Evolutionary conservation across 2,888 invertebrate genomes (phyloP).

Genomic region (Drosophila yooni): DNA sequence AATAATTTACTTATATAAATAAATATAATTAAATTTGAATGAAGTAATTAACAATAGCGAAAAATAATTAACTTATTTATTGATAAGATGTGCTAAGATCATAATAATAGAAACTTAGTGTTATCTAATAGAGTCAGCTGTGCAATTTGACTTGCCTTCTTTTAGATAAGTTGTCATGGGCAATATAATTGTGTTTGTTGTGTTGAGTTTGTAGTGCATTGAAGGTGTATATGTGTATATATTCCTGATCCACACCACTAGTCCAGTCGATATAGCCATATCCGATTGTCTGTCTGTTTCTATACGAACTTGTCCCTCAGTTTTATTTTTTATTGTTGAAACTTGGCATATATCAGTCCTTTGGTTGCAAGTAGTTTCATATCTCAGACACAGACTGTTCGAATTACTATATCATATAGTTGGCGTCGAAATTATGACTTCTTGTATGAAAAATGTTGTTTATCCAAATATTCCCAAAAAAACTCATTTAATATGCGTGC

Average conservation of each 20-base stretch:
- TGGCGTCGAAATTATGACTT: not conserved
- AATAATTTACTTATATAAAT: too few relatives aligned
- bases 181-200: not conserved
- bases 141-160: not conserved
- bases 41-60: not conserved
- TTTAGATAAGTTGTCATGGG: not conserved
- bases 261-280: not conserved
- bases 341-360: not conserved
- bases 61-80: not conserved
- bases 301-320: accelerated
- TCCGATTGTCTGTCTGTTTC: not conserved
- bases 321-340: not conserved
- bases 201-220: not conserved
- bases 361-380: not conserved
- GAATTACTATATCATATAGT: not conserved
- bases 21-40: not conserved
- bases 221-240: not conserved
- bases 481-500: not conserved
- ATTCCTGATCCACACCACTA: not conserved
- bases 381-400: not conserved
- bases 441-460: not conserved
- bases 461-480: not conserved
- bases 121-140: not conserved
- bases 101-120: not conserved
- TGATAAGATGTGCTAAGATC: not conserved